Evolutionary conservation across 2,888 invertebrate species (phyloP), one percentile per base, ranked within the genome.

Genomic region (Nemotelus nigrinus): DNA sequence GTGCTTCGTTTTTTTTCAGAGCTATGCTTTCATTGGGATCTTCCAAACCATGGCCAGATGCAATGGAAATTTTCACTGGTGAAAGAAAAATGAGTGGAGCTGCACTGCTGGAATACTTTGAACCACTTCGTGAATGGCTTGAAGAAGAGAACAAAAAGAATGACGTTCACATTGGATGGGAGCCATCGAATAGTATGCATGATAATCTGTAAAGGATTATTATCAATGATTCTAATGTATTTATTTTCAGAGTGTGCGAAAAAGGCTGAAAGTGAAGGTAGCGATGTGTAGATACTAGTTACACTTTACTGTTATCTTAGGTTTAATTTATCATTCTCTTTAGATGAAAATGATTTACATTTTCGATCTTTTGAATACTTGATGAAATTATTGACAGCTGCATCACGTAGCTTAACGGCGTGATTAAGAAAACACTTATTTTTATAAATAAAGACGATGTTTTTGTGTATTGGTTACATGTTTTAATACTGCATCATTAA

Each of bases 1-100:
- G 53, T 63, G 41, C 25, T 25, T 25, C 25, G 25, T 25, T 25
- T 25, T 25, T 60, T 57, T 64, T 50, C 83, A 93, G 93, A 10
- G 89, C 91, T 80, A 92, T 93, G 92, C 87, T 93, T 50, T 89
- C 91, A 80, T 86, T 94, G 89, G 94, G 94, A 2, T 90, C 92
- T 0, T 93, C 94, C 0, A 90, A 89, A 81, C 93, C 93, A 1
- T 95, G 95, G 94, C 92, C 92, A n/a, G 95, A 96, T 82, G 95
- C 94, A 78, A 91, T 98, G 91, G 91, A 94, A 84, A 90, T 89
- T 6, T 88, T 96, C 50, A 96, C 94, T 0, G 95, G 95, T 0
- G 91, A 92, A 83, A 87, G 93, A 82, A 89, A 88, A 76, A 94
- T 96, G 93, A 91, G 91, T 79, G 93, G 93, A 8, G 90, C 91